Evolutionary conservation across 2,113 vertebrate genomes (phyloP), one percentile per base, ranked within the genome.

Genomic region (Eublepharis macularius): DNA sequence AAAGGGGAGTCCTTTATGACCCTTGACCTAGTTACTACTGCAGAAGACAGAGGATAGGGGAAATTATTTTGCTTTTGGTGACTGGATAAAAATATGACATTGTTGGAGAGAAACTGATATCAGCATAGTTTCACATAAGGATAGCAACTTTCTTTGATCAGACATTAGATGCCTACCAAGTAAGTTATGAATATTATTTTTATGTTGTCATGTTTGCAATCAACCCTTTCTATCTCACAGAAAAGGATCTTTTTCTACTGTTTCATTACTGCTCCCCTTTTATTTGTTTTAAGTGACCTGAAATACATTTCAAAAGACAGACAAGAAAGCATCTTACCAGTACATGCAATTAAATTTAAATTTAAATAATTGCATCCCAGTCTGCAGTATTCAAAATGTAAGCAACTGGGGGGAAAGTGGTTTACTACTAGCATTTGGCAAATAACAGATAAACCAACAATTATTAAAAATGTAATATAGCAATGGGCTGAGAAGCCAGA

Each of bases 331-430:
- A 74, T 74, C 47, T 77, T 11, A 47, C 1, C 1, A 63, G 14
- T 41, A 82, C 65, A 57, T 0, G 4, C 65, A 10, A 21, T 57
- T 84, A 84, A 80, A 6, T 76, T 57, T 84, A 84, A 80, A 6
- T 76, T 78, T 0, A 80, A 76, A n/a, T 3, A 83, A 68, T 70
- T 70, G 29, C 24, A 80, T 10, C 29, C 72, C 2, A 77, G 3
- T 2, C 76, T 9, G 4, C 14, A 81, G 69, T 81, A 88, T 0
- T 6, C 34, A 8, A 21, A 70, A 83, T 86, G 73, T 83, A 80
- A 65, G n/a, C 80, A 43, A 69, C 51, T 70, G 78, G 13, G 54
- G 26, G 88, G 21, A 4, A 88, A 93, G n/a, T 79, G 6, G 36
- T 47, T 34, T n/a, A 4, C 74, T 74, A 83, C 24, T 76, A 17